Base-by-base conservation (phyloP, 2,113 vertebrate genomes). In the Cephalopholis sonnerati region DNA sequence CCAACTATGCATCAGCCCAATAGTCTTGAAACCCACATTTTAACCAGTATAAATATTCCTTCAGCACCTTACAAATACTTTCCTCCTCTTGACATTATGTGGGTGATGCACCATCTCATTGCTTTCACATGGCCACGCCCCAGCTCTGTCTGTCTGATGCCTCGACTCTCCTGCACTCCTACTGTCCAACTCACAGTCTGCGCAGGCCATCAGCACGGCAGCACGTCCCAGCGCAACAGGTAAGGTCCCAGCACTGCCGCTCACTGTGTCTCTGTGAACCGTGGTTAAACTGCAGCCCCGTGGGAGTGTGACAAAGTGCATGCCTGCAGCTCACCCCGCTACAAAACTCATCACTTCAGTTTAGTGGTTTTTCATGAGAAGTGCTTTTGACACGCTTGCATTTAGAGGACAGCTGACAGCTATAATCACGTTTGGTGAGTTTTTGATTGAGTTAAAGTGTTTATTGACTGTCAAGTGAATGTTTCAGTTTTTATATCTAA, bases 161-260 rank as follows among this genome's bases (percentile, higher is more conserved):
- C 29, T 64, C 80, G 46, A 29, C 76, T 74, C 81, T 73, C 41
- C 48, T 48, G 73, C 89, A 44, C 84, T 50, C 44, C 25, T 41
- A 4, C 76, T 20, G 69, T 44, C 50, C 83, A 68, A 25, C 87
- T 76, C 68, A 7, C 90, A 89, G 87, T 89, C 7, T 27, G 80
- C 74, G 79, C 81, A 87, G 90, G 93, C 92, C 91, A 72, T 12
- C 90, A 62, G 76, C 87, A 68, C 85, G 67, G 64, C 82, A 72
- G 25, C 84, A 79, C 86, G 57, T 67, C 86, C 71, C 90, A 46
- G 80, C 90, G 90, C 94, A 93, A 95, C 94, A 95, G 94, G 95
- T 93, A 93, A 91, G 92, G 74, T 82, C 89, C 84, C 83, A 17
- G 67, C 89, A 82, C 48, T 2, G 84, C 63, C 75, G 46, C 79